Evolutionary conservation across 2,888 invertebrate genomes (phyloP).

Genomic region (Erynnis tages): DNA sequence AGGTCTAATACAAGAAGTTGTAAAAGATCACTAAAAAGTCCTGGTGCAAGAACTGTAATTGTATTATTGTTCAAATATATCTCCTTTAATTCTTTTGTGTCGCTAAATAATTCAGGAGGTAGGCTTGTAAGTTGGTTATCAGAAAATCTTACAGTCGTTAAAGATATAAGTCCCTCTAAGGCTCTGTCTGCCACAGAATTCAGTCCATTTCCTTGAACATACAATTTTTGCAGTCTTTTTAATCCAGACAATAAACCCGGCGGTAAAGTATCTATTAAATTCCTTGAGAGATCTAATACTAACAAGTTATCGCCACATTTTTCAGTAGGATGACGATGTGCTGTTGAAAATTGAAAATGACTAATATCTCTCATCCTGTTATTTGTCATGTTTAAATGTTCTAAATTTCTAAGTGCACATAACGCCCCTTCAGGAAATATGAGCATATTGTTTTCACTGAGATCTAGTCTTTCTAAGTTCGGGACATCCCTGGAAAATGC

Average conservation of each 20-base stretch:
- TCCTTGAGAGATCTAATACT: constrained; percentile 88
- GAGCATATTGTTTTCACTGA: constrained; percentile 91
- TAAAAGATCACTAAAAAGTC: constrained; percentile 87
- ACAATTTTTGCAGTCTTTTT: constrained; percentile 86
- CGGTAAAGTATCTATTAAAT: constrained; percentile 88
- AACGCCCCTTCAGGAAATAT: constrained; percentile 88
- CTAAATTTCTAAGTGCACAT: constrained; percentile 87
- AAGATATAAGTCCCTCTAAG: constrained; percentile 86
- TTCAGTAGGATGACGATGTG: constrained; percentile 80
- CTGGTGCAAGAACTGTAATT: constrained; percentile 89
- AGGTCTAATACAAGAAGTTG: constrained; percentile 89
- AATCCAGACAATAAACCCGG: constrained; percentile 87
- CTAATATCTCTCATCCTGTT: constrained; percentile 89
- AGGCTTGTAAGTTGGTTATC: constrained; percentile 90
- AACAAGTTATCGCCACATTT: constrained; percentile 87
- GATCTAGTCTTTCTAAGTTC: constrained; percentile 87
- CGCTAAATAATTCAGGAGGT: constrained; percentile 91
- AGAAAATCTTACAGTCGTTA: constrained; percentile 88
- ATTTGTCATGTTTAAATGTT: constrained; percentile 89
- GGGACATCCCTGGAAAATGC: constrained; percentile 88
- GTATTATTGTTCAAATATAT: constrained; percentile 92
- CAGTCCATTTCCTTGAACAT: constrained; percentile 89
- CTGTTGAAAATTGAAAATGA: constrained; percentile 86
- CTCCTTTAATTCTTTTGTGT: constrained; percentile 89
- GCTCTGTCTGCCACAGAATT: constrained; percentile 89